Evolutionary conservation across 2,113 vertebrate species (phyloP).

Genomic region (Fulica atra): DNA sequence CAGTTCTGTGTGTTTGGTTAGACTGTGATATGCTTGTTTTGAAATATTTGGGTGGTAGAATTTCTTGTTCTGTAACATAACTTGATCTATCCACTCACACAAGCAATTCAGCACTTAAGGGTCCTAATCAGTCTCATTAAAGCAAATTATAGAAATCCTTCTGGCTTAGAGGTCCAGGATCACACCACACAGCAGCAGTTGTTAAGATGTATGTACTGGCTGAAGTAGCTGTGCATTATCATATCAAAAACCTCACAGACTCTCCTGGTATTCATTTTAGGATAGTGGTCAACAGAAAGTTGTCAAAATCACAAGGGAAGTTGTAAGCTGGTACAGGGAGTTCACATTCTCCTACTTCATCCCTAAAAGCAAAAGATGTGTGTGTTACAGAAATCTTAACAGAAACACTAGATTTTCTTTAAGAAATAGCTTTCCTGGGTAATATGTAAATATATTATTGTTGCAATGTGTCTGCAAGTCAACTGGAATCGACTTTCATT

Average conservation of each 20-base stretch:
- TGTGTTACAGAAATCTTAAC: background rate
- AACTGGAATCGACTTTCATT: conserved; percentile 38
- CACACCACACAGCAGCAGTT: background rate
- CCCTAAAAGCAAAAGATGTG: background rate
- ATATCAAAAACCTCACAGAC: background rate
- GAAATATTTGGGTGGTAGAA: background rate
- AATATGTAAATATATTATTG: background rate
- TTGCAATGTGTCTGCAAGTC: background rate
- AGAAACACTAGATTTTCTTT: background rate
- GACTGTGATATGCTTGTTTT: background rate
- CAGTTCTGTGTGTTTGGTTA: background rate
- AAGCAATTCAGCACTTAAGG: background rate
- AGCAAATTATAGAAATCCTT: background rate
- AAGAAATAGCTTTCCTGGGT: background rate
- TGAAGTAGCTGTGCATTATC: background rate
- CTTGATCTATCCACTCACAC: background rate
- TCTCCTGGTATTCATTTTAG: background rate
- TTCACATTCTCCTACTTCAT: background rate
- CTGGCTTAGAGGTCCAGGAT: background rate
- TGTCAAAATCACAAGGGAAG: background rate
- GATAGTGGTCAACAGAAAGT: background rate
- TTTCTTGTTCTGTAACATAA: background rate
- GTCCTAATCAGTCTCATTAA: background rate
- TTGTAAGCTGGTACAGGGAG: background rate
- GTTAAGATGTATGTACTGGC: background rate